Evolutionary conservation across 1,140 invertebrate species (phyloP).

Genomic region (Drosophila grimshawi): DNA sequence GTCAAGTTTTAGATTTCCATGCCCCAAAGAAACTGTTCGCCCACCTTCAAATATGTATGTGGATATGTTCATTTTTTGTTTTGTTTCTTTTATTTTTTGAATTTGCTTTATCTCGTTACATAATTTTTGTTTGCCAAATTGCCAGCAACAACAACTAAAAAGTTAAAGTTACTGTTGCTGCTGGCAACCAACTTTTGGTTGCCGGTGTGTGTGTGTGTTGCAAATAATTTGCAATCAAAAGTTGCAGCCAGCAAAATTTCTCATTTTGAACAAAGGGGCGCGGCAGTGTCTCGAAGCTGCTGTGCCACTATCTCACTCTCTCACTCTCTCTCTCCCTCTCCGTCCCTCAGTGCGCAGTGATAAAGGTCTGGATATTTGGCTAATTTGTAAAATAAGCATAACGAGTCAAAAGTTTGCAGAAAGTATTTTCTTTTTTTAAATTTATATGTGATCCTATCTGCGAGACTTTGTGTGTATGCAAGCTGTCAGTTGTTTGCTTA

Average conservation of each 20-base stretch:
- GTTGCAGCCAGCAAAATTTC: constrained; percentile 60
- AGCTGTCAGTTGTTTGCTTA: constrained; percentile 50
- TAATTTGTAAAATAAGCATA: constrained; percentile 73
- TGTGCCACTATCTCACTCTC: constrained; percentile 36
- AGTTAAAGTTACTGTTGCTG: constrained; percentile 50
- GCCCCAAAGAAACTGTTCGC: not conserved
- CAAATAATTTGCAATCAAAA: constrained; percentile 82
- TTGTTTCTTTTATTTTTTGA: constrained; percentile 9
- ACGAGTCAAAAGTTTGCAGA: constrained; percentile 42
- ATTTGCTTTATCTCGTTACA: constrained; percentile 65
- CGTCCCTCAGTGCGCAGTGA: not conserved
- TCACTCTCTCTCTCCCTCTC: not conserved
- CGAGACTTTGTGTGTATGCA: constrained; percentile 11
- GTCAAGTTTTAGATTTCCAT: constrained; percentile 25
- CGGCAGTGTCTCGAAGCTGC: constrained; percentile 46
- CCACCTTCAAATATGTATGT: constrained; percentile 14
- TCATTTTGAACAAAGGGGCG: constrained; percentile 32
- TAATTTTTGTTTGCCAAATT: constrained; percentile 62
- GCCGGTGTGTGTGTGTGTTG: constrained; percentile 49
- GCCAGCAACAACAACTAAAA: constrained; percentile 48
- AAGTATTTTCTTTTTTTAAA: not conserved
- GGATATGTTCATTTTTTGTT: constrained; percentile 26
- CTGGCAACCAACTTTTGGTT: constrained; percentile 68
- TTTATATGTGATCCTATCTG: not conserved
- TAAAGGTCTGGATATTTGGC: constrained; percentile 43